phyloP scores from a whole-genome alignment of 2,888 invertebrate species.

The Drosophila kuntzei region DNA sequence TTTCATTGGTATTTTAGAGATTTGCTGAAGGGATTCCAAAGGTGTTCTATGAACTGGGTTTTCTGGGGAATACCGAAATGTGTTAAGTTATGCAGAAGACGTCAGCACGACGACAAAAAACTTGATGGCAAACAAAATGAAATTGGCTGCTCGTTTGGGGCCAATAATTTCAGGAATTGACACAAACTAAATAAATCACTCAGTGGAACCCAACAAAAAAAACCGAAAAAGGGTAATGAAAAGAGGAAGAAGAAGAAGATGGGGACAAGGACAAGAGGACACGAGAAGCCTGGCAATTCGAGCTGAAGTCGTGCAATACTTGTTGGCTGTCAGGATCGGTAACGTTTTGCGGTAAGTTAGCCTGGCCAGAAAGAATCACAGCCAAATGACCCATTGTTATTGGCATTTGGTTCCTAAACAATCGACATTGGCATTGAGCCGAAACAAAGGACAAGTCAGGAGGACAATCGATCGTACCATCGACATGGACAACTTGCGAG shows the following conservation, averaged over 20 bases:
- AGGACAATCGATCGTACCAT: constrained; percentile 69
- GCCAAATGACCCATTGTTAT: constrained; percentile 79
- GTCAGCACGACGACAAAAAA: constrained; percentile 65
- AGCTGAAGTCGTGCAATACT: constrained; percentile 77
- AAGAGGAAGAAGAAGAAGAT: constrained; percentile 1
- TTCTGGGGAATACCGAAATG: constrained; percentile 77
- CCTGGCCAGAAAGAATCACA: constrained; percentile 13
- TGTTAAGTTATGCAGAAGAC: constrained; percentile 82
- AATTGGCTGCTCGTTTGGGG: constrained; percentile 51
- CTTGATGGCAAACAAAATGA: constrained; percentile 34
- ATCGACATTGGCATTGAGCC: constrained; percentile 65
- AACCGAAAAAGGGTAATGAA: not conserved
- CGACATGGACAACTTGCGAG: constrained; percentile 49
- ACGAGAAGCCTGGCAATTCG: constrained; percentile 44
- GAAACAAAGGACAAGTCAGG: constrained; percentile 41
- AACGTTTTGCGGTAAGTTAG: constrained; percentile 61
- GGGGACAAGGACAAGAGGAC: constrained; percentile 44
- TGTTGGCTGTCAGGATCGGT: constrained; percentile 83
- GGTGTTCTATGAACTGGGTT: constrained; percentile 65
- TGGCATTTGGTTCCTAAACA: constrained; percentile 65
- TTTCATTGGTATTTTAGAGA: not conserved
- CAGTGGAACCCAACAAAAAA: constrained; percentile 32
- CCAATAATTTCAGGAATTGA: constrained; percentile 83
- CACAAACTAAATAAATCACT: constrained; percentile 83
- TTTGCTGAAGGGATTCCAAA: constrained; percentile 11